Evolutionary conservation across 2,888 invertebrate species (phyloP).

Genomic region (Molanna angustata): DNA sequence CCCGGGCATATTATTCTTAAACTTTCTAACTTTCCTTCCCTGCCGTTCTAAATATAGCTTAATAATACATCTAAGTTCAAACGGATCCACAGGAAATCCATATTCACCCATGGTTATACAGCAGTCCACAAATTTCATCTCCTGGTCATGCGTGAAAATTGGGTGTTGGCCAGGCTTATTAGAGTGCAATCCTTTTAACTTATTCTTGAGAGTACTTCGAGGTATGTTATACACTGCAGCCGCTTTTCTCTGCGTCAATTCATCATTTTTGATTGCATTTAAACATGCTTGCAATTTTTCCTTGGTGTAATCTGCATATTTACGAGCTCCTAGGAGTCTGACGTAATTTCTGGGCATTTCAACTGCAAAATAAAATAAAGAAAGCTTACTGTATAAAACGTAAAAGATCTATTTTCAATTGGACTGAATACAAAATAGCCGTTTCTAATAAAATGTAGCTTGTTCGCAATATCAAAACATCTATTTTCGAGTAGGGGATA

Average conservation of each 20-base stretch:
- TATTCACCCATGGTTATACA: neutral
- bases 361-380: too few species aligned
- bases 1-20: conserved; percentile 6
- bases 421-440: neutral
- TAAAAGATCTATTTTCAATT: neutral
- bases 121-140: neutral
- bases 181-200: neutral
- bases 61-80: neutral
- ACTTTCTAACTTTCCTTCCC: neutral
- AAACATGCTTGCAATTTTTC: neutral
- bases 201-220: neutral
- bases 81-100: neutral
- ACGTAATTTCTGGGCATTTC: neutral
- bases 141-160: neutral
- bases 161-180: neutral
- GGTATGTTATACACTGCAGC: neutral
- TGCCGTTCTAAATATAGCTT: neutral
- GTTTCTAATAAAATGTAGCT: neutral
- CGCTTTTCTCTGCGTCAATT: neutral
- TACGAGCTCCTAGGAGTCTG: neutral
- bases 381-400: too few species aligned
- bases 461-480: too few species aligned
- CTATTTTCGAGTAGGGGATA: too few species aligned
- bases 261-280: neutral
- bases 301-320: neutral